Percentiles rank a stretch among this genome's conserved stretches.
These are phyloP conservation scores for Colletes latitarsis DNA, from an alignment of 1,140 invertebrate genomes.

Conservation along the genomic window DNA sequence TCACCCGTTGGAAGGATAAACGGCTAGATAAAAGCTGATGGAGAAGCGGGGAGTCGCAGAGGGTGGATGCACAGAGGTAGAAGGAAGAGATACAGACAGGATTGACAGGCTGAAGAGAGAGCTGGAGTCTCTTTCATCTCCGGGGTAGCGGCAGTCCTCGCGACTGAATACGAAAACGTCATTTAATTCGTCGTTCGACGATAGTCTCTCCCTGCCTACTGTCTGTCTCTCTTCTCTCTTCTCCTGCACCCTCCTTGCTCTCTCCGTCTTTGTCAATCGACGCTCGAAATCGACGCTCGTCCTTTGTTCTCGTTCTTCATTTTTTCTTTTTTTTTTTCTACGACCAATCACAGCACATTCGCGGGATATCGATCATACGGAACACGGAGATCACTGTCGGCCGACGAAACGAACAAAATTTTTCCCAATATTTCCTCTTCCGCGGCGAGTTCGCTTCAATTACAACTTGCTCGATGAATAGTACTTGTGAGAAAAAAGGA, in stretches of 20 bases:
- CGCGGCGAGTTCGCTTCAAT: constrained; percentile 58
- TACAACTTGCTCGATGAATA: constrained; percentile 62
- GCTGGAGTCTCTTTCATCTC: constrained; percentile 50
- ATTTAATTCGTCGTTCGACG: constrained; percentile 62
- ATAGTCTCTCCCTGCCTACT: constrained; percentile 29
- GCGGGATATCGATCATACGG: constrained; percentile 59
- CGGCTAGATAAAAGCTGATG: constrained; percentile 18
- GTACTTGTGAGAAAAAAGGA: constrained; percentile 44
- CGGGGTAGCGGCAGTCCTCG: constrained; percentile 39
- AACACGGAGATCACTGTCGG: constrained; percentile 52
- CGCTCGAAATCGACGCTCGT: background rate
- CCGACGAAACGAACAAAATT: constrained; percentile 50
- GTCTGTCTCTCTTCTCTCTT: constrained; percentile 18
- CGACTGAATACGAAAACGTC: constrained; percentile 66
- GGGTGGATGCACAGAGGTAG: background rate
- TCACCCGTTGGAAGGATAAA: constrained; percentile 17
- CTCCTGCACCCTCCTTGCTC: background rate
- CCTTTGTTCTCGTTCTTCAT: constrained; percentile 40
- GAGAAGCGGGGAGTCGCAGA: background rate
- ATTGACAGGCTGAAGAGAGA: background rate
- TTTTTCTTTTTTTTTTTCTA: constrained; percentile 7
- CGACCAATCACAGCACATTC: constrained; percentile 60
- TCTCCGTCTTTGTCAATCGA: background rate
- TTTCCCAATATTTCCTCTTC: constrained; percentile 46
- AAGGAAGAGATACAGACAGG: background rate